phyloP scores from a whole-genome alignment of 2,797 vertebrate species.

The Paedocypris micromegethes region DNA sequence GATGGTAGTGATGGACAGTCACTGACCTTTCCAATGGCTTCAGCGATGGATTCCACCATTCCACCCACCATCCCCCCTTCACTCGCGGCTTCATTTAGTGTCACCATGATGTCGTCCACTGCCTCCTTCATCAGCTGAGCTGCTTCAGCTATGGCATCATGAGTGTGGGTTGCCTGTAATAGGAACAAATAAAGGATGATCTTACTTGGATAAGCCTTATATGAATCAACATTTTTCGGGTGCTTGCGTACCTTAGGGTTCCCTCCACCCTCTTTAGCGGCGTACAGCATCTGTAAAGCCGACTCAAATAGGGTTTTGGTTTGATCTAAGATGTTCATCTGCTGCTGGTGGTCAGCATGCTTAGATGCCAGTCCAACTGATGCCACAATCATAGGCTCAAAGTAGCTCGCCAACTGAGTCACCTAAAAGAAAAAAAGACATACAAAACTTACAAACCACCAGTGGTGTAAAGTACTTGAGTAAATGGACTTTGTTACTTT shows the following conservation, averaged over 20 bases:
- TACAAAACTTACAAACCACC: neutral
- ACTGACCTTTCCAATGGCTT: conserved; percentile 89
- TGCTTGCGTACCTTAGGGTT: conserved; percentile 84
- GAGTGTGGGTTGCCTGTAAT: conserved; percentile 84
- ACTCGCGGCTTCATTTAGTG: conserved; percentile 92
- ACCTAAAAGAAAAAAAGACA: conserved; percentile 67
- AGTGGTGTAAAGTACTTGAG: too few species aligned
- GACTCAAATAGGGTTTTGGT: conserved; percentile 95
- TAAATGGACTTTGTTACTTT: too few species aligned
- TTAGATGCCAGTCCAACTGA: conserved; percentile 91
- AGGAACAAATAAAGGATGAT: too few species aligned
- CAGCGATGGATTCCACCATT: conserved; percentile 93
- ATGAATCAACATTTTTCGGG: too few species aligned
- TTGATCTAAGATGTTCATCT: conserved; percentile 96
- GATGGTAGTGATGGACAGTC: neutral
- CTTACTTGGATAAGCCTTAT: too few species aligned
- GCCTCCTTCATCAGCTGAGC: conserved; percentile 96
- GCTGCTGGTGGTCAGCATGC: conserved; percentile 89
- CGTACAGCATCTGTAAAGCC: conserved; percentile 94
- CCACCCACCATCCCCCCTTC: conserved; percentile 95
- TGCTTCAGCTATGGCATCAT: conserved; percentile 90
- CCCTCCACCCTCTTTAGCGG: conserved; percentile 95
- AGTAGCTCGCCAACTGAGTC: conserved; percentile 91
- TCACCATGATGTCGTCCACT: conserved; percentile 97
- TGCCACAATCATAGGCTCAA: conserved; percentile 87